Evolutionary conservation across 2,888 invertebrate genomes (phyloP).

Genomic region (Allolobophora icterica): DNA sequence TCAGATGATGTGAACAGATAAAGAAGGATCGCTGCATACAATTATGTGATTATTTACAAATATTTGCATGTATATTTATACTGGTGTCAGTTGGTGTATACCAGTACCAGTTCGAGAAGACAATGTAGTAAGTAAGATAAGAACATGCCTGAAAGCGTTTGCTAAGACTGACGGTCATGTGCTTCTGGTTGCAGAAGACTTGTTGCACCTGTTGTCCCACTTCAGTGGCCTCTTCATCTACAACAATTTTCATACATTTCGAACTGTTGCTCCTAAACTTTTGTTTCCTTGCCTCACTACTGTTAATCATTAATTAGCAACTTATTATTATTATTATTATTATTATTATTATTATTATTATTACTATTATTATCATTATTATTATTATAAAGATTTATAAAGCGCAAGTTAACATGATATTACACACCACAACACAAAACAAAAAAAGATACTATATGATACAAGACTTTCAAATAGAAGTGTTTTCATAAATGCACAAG

Average conservation of each 20-base stretch:
- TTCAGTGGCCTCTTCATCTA: neutral
- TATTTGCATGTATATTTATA: no score
- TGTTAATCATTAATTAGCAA: neutral
- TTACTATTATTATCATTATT: no score
- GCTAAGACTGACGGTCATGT: slow-evolving; percentile 34
- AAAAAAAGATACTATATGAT: neutral
- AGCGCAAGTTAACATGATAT: neutral
- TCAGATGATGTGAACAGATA: no score
- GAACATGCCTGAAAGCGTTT: slow-evolving; percentile 26
- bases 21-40: no score
- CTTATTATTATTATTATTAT: no score
- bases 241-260: neutral
- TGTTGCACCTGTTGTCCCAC: slow-evolving; percentile 23
- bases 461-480: neutral
- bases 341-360: no score
- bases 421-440: neutral
- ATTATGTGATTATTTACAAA: no score
- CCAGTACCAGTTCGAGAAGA: neutral
- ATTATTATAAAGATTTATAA: no score
- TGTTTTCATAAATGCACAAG: neutral
- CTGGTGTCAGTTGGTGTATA: neutral
- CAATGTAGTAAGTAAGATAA: neutral
- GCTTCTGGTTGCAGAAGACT: slow-evolving; percentile 5
- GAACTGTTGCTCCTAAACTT: neutral
- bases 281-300: neutral